phyloP scores from a whole-genome alignment of 2,888 invertebrate genomes.

The Amiota minor region DNA sequence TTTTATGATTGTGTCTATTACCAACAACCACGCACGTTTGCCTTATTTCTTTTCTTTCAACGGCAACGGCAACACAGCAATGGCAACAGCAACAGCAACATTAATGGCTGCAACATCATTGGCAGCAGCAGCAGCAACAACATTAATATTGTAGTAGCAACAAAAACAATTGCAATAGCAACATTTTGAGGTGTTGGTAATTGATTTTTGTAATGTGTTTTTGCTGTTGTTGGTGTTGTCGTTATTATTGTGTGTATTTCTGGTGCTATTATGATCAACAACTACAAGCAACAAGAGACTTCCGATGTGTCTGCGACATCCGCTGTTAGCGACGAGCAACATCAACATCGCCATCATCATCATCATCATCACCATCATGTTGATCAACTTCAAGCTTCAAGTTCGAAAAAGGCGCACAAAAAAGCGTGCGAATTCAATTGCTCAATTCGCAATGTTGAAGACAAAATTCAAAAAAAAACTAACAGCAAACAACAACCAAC shows the following conservation, averaged over 20 bases:
- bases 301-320: conserved; percentile 65
- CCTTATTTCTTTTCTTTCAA: conserved; percentile 51
- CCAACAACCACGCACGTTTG: conserved; percentile 65
- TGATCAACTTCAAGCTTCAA: background rate
- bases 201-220: conserved; percentile 65
- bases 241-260: conserved; percentile 23
- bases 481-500: background rate
- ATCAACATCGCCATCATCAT: conserved; percentile 34
- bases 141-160: conserved; percentile 44
- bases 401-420: conserved; percentile 55
- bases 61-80: conserved; percentile 42
- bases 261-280: conserved; percentile 35
- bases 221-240: conserved; percentile 29
- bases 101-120: conserved; percentile 28
- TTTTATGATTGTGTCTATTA: conserved; percentile 68
- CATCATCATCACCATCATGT: conserved; percentile 21
- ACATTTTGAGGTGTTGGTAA: conserved; percentile 64
- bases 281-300: conserved; percentile 49
- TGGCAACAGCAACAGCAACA: conserved; percentile 15
- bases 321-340: conserved; percentile 42
- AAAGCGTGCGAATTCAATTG: conserved; percentile 66
- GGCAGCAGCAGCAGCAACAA: conserved; percentile 38
- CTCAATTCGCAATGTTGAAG: conserved; percentile 48
- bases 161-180: conserved; percentile 48
- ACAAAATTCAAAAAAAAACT: conserved; percentile 2